A percentile compares a stretch with the other conserved stretches of the same genome.
These are phyloP conservation scores for Peucedramus taeniatus DNA, from an alignment of 2,113 vertebrate species.

Conservation along the genomic window DNA sequence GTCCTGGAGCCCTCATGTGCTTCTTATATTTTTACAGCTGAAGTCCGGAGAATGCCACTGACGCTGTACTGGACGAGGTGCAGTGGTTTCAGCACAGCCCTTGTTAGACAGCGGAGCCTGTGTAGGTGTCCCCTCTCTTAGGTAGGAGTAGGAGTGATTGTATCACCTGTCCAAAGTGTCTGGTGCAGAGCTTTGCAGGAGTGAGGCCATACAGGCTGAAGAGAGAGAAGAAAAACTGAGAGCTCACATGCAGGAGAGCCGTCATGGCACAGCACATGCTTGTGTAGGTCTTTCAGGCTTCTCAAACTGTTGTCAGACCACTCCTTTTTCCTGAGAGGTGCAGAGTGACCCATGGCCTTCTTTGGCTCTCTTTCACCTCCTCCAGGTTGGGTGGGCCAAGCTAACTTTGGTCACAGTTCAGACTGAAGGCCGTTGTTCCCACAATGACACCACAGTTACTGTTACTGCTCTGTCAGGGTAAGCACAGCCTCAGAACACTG, in stretches of 20 bases:
- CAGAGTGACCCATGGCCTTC: neutral
- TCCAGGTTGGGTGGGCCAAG: neutral
- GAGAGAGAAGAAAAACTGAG: neutral
- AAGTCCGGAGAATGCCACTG: neutral
- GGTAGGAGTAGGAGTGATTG: neutral
- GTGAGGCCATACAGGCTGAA: neutral
- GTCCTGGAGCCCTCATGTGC: neutral
- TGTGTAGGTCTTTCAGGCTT: neutral
- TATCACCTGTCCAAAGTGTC: neutral
- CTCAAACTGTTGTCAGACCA: neutral
- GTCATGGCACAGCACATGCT: neutral
- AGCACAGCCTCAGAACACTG: neutral
- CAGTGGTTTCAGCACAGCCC: neutral
- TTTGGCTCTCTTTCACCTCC: neutral
- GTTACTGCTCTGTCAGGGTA: neutral
- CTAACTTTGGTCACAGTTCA: neutral
- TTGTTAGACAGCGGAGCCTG: neutral
- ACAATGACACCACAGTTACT: neutral
- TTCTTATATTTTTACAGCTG: neutral
- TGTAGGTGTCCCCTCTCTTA: neutral
- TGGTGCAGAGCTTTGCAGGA: neutral
- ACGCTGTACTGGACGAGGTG: fast-evolving
- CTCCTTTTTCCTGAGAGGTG: neutral
- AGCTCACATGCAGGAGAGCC: neutral
- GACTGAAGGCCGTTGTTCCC: neutral